Evolutionary conservation across 2,113 vertebrate species (phyloP).

Genomic region (Alouatta palliata): DNA sequence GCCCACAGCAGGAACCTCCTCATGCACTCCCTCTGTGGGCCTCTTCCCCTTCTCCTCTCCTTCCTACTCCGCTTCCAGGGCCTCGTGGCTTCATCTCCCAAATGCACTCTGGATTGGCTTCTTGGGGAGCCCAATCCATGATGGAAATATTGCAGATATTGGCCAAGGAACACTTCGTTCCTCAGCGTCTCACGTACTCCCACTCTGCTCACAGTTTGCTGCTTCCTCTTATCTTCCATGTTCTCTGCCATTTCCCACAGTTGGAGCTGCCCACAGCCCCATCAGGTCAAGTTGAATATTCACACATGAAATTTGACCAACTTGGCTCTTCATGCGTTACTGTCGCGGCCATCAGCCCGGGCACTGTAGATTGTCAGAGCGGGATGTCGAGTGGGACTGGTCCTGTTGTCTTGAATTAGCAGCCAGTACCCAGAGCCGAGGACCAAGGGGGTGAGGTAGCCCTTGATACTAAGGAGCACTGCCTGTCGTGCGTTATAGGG

Average conservation of each 20-base stretch:
- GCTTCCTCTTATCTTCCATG: not conserved
- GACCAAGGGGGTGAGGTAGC: not conserved
- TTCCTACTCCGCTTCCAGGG: not conserved
- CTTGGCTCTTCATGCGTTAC: too few species aligned
- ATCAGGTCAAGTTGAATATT: not conserved
- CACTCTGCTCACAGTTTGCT: not conserved
- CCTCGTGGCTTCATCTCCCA: not conserved
- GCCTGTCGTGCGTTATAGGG: not conserved
- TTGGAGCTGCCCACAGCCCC: accelerated
- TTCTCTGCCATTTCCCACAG: not conserved
- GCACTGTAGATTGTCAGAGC: too few species aligned
- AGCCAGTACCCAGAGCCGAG: not conserved
- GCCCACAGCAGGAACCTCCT: not conserved
- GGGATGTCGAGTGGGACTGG: not conserved
- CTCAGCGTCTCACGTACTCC: accelerated
- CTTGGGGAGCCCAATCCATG: not conserved
- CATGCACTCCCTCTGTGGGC: not conserved
- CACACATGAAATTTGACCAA: not conserved
- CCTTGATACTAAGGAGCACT: too few species aligned
- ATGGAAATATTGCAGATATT: not conserved
- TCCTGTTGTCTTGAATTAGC: not conserved
- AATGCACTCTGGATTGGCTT: not conserved
- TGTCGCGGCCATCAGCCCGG: not conserved
- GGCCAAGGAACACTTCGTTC: not conserved
- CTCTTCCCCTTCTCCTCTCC: not conserved